Evolutionary conservation across 2,797 vertebrate genomes (phyloP).

Genomic region (Helicolenus hilgendorfi): DNA sequence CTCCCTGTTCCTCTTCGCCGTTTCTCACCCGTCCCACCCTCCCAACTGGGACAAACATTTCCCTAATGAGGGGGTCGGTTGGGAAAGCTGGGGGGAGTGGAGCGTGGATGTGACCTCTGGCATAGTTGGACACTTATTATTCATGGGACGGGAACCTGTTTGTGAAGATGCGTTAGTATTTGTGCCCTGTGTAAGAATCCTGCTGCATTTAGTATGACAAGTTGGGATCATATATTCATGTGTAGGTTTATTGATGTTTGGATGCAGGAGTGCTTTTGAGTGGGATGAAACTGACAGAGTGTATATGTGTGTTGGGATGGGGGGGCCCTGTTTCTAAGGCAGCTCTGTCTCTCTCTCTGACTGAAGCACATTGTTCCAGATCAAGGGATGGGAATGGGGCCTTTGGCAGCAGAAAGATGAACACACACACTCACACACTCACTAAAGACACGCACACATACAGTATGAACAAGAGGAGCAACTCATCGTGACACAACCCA

Average conservation of each 20-base stretch:
- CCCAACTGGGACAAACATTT: slow-evolving; percentile 94
- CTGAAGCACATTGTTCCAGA: slow-evolving; percentile 95
- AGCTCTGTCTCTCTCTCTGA: slow-evolving; percentile 88
- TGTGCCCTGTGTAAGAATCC: not conserved
- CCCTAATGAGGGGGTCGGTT: slow-evolving; percentile 94
- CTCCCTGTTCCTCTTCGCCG: slow-evolving; percentile 24
- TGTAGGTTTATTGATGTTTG: slow-evolving; percentile 26
- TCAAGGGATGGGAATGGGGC: slow-evolving; percentile 93
- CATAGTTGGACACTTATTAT: slow-evolving; percentile 94
- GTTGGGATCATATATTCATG: slow-evolving; percentile 1
- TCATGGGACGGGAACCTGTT: slow-evolving; percentile 85
- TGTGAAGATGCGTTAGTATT: slow-evolving; percentile 23
- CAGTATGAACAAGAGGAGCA: slow-evolving; percentile 76
- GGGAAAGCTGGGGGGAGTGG: slow-evolving; percentile 94
- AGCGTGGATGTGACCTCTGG: slow-evolving; percentile 94
- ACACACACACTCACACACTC: slow-evolving; percentile 50
- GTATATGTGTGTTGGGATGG: not conserved
- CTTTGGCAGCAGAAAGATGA: slow-evolving; percentile 87
- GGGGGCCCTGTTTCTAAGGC: slow-evolving; percentile 91
- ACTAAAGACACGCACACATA: slow-evolving; percentile 37
- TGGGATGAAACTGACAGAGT: slow-evolving; percentile 1
- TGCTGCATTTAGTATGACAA: not conserved
- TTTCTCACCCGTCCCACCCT: slow-evolving; percentile 77
- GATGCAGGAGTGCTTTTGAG: slow-evolving; percentile 23
- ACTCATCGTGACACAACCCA: slow-evolving; percentile 93